Evolutionary conservation across 2,888 invertebrate genomes (phyloP), one percentile per base, ranked within the genome.

Genomic region (Stenichneumon culpator): DNA sequence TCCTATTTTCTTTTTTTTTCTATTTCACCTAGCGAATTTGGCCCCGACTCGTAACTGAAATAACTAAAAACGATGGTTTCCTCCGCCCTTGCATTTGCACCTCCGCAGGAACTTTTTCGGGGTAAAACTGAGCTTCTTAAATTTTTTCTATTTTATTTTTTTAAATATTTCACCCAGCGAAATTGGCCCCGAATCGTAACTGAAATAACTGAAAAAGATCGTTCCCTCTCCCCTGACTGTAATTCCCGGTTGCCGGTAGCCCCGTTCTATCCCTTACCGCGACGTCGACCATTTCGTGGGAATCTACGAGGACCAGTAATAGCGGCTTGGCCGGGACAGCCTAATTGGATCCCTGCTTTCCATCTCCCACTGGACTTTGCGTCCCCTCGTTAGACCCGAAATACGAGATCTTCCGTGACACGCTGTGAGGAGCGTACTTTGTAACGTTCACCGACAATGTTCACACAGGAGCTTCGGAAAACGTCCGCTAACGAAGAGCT

Each of bases 261-360:
- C 9, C 54, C 7, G 6, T 19, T 54, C 19, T 54, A 9, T 22
- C 54, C 54, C 22, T 54, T 1, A 19, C 6, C 19, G n/a, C 19
- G 54, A 22, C 32, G 47, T 44, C 25, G 14, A 32, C 47, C 52
- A 60, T 81, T 69, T 16, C 50, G 44, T 36, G 25, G 78, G 28
- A 57, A 32, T 50, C 54, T 16, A 70, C 44, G 72, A 82, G 50
- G 65, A 32, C 50, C 32, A 32, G 73, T 67, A 60, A 74, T 75
- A 50, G 47, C 65, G 57, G 70, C 32, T 44, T 57, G 79, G 25
- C 60, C 65, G 50, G 82, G 75, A 60, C 72, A 67, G 79, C 72
- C 79, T 82, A 85, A 85, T 85, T 85, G 82, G 85, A 79, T 82
- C 54, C 75, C 52, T 85, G 67, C 72, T 82, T 85, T 82, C 82